Base-by-base conservation (phyloP, 2,888 invertebrate genomes). In the Philereme transversata region DNA sequence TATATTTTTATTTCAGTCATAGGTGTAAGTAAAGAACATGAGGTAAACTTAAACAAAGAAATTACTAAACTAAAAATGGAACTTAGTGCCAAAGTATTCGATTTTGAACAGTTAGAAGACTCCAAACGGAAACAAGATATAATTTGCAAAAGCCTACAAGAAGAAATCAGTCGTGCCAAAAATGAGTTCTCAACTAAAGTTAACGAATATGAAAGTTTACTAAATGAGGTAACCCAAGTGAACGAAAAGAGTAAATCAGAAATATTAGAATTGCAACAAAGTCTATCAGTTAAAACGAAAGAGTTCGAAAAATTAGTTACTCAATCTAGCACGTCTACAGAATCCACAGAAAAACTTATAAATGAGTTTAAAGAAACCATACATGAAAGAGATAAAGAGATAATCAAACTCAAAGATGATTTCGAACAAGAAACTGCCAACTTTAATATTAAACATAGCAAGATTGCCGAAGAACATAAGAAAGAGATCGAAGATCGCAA, bases 341-440 rank as follows among this genome's bases (percentile, higher is more conserved):
- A 71, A 56, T 87, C 91, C 10, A 87, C 87, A 35, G 87, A 91
- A 68, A 87, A 87, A 74, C 75, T 93, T 10, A 80, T 90, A 9
- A 83, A 78, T 66, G 93, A 93, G 73, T 92, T 86, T 69, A 89
- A 93, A 67, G 88, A 91, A 74, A 87, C 88, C 4, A 81, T 94
- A 47, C 90, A 91, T 64, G 93, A 93, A 72, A 91, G 93, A 72
- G 93, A 93, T 71, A 92, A 91, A 74, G 93, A 93, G 77, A 88
- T 93, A 36, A 88, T 93, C 51, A 93, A 90, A 77, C 77, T 93
- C 5, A 88, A 89, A 73, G 86, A 87, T 59, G 93, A 94, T 70
- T 87, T 92, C 56, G 89, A 89, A 67, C 82, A 89, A 77, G 79
- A 86, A 62, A 88, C 90, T 38, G 91, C 92, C 8, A 90, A 84